Base-by-base conservation (phyloP, 2,113 vertebrate genomes). In the Corythaeola cristata region DNA sequence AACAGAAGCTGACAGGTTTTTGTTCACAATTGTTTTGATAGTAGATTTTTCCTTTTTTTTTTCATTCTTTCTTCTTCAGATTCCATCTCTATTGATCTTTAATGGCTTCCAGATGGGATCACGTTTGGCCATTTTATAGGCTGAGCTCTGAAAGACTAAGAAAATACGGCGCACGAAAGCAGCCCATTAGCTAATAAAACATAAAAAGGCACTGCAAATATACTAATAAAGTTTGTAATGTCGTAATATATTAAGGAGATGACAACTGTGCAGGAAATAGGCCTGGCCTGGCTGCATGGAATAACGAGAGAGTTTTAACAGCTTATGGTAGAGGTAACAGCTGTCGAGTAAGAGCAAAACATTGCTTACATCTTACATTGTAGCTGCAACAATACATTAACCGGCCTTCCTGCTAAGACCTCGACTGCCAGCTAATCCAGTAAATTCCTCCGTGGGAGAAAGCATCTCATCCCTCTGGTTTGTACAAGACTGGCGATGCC, bases 41-140 rank as follows among this genome's bases (percentile, higher is more conserved):
- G 88, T 90, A 80, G 68, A 39, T 39, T 92, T 89, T 91, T 41
- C 5, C 18, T n/a, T 49, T 88, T 32, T 39, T 39, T 35, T 28
- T 69, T 37, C 9, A 63, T 76, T 91, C 96, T 85, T 97, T 90
- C 95, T 96, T 95, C 91, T 97, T 97, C 93, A 91, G 89, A 97
- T 97, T 97, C 89, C 56, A 13, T 93, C 72, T 96, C 96, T 96
- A 97, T 97, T 98, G 97, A 98, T 97, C 96, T 98, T 98, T 98
- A 98, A 97, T 97, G 69, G 95, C 90, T 98, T 98, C 96, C 97
- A 98, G 97, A 97, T 98, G 97, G 95, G 95, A 97, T 97, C 94
- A 85, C 21, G 74, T 92, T 97, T 97, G 88, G 72, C 68, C 81
- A 52, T 93, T 97, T 97, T 97, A 97, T 96, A 91, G 96, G 76